A percentile compares a stretch with the other conserved stretches of the same genome.
Evolutionary conservation across 2,113 vertebrate species (phyloP).

Genomic region (Cygnus atratus): DNA sequence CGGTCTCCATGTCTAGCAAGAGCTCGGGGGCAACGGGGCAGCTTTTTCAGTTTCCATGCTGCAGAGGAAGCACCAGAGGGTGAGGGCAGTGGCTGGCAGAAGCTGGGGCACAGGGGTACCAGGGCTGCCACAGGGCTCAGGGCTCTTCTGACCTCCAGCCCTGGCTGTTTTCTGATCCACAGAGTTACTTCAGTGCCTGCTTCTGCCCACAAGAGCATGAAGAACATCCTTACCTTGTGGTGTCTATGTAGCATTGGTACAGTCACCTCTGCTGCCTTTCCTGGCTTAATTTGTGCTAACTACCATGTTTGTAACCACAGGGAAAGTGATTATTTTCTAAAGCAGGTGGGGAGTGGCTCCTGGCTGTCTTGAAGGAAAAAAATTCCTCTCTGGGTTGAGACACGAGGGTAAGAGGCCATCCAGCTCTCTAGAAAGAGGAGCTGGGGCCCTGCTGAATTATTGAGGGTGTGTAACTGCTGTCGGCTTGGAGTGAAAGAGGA

Average conservation of each 20-base stretch:
- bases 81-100: too few relatives aligned
- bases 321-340: slow-evolving; percentile 39
- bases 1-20: background rate
- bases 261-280: background rate
- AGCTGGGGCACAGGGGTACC: rapidly evolving
- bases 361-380: background rate
- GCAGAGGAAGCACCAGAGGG: background rate
- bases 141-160: background rate
- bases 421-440: slow-evolving; percentile 43
- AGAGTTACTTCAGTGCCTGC: background rate
- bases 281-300: slow-evolving; percentile 17
- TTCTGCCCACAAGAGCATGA: background rate
- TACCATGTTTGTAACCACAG: background rate
- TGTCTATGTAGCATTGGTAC: background rate
- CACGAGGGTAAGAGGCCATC: background rate
- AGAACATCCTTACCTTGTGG: background rate
- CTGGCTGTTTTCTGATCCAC: background rate
- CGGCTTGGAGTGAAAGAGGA: background rate
- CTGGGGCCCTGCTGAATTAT: slow-evolving; percentile 49
- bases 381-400: background rate
- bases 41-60: background rate
- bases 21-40: background rate
- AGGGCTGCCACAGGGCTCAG: background rate
- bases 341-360: background rate
- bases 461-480: background rate